A percentile compares a stretch with the other conserved stretches of the same genome.
These are phyloP conservation scores for Sinopyrophorus schimmeli DNA, from an alignment of 2,888 invertebrate species.

Conservation along the genomic window DNA sequence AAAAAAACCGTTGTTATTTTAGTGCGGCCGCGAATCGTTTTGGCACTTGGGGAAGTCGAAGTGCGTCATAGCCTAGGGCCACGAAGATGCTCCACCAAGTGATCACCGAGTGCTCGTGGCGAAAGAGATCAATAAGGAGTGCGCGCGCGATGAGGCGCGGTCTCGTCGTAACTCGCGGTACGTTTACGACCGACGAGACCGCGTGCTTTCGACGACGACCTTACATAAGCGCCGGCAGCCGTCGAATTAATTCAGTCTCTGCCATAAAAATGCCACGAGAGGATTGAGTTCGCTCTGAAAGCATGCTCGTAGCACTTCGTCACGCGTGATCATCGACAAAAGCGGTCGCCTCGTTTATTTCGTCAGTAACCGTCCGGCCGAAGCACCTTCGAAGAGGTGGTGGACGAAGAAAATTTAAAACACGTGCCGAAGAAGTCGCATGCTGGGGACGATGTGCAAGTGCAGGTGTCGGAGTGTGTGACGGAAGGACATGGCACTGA, in stretches of 20 bases:
- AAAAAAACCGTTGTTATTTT: too few relatives aligned
- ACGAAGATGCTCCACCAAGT: conserved; percentile 7
- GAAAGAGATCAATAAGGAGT: conserved; percentile 36
- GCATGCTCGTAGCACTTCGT: background rate
- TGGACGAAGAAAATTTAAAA: background rate
- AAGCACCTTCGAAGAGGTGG: too few relatives aligned
- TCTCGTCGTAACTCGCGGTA: conserved; percentile 40
- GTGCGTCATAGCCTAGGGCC: too few relatives aligned
- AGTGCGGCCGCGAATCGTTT: too few relatives aligned
- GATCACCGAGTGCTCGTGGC: conserved; percentile 16
- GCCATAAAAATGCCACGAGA: conserved; percentile 15
- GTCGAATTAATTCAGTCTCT: conserved; percentile 29
- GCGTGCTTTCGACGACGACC: conserved; percentile 38
- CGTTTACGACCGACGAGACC: conserved; percentile 33
- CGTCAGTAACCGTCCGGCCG: too few relatives aligned
- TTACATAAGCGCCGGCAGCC: conserved; percentile 35
- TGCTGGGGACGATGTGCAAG: conserved; percentile 23
- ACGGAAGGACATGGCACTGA: conserved; percentile 47
- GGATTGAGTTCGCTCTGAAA: conserved; percentile 13
- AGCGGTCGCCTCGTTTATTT: too few relatives aligned
- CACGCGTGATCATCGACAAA: background rate
- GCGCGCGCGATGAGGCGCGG: conserved; percentile 47
- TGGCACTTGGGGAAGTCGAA: too few relatives aligned
- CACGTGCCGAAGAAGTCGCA: conserved; percentile 6
- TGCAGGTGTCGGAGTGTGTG: conserved; percentile 27